Conservation (phyloP, 2,888 invertebrate genomes). For the Eupithecia vulgata region DNA sequence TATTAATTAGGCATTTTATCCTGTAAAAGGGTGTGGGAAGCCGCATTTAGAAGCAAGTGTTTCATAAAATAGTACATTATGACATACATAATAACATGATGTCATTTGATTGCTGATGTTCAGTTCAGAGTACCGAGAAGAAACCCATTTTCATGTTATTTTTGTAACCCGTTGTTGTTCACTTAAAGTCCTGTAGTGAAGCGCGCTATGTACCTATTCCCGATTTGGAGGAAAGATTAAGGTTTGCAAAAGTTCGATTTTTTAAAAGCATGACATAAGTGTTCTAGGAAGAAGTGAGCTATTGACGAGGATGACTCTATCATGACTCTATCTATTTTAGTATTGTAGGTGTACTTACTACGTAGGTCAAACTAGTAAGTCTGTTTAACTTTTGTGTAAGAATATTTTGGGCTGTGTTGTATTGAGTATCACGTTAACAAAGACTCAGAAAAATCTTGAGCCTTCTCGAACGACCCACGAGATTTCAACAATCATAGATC, state of each 20-base stretch:
- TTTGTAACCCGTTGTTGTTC: background rate
- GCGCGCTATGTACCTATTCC: background rate
- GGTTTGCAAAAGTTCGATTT: background rate
- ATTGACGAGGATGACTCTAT: background rate
- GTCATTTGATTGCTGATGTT: background rate
- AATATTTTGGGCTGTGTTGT: background rate
- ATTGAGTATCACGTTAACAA: background rate
- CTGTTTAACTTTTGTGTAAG: background rate
- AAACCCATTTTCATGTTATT: slow-evolving; percentile 47
- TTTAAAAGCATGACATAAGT: background rate
- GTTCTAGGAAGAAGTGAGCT: background rate
- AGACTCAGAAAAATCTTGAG: background rate
- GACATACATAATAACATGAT: background rate
- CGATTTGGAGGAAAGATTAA: background rate
- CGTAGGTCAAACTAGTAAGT: background rate
- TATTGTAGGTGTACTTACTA: background rate
- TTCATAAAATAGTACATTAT: background rate
- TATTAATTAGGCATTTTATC: background rate
- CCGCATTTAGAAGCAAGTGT: background rate
- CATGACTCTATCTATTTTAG: background rate
- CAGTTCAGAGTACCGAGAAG: slow-evolving; percentile 52
- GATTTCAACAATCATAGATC: too few species aligned
- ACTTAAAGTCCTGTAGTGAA: background rate
- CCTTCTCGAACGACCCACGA: background rate
- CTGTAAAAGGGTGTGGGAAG: background rate